Base-by-base conservation (phyloP, 2,113 vertebrate species). In the Microtus montanus region DNA sequence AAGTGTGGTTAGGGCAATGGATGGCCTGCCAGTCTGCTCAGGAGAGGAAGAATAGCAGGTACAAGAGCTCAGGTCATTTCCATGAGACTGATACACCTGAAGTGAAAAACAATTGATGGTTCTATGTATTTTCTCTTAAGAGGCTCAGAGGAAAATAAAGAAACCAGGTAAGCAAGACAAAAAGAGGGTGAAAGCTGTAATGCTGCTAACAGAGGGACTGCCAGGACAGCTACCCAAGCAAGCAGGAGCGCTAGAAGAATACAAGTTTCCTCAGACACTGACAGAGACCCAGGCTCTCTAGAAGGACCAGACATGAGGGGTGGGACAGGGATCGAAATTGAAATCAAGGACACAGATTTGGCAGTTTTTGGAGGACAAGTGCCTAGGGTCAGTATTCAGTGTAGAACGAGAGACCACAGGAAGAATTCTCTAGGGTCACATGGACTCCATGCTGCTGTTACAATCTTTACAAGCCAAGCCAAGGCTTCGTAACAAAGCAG, bases 311-410 rank as follows among this genome's bases (percentile, higher is more conserved):
- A 87, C 96, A 7, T 96, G 97, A 86, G 97, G 97, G 77, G 89
- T 96, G 64, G 89, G 96, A 66, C 64, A 89, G 58, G 96, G 98
- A 82, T 97, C 96, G 95, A 97, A 97, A 49, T 97, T 98, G 66
- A 71, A 87, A 68, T 70, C 80, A 97, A 97, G 85, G 95, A 97
- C 68, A 98, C 70, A n/a, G 97, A 95, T 96, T 93, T 97, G 97
- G 92, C 82, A 61, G 93, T 98, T 93, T 96, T 98, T 15, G 58
- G 97, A 98, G 95, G 97, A 92, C 87, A 97, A 96, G 54, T 97
- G 94, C 80, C 96, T 98, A 35, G 71, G 74, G 87, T 96, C 97
- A 95, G 91, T 97, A 97, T 95, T 97, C 98, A 98, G 91, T 68
- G 41, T 73, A 91, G 71, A 30, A 91, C 95, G 33, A 97, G 88